These are phyloP conservation scores for Diloba caeruleocephala DNA, from an alignment of 2,888 invertebrate species.

Conservation along the genomic window DNA sequence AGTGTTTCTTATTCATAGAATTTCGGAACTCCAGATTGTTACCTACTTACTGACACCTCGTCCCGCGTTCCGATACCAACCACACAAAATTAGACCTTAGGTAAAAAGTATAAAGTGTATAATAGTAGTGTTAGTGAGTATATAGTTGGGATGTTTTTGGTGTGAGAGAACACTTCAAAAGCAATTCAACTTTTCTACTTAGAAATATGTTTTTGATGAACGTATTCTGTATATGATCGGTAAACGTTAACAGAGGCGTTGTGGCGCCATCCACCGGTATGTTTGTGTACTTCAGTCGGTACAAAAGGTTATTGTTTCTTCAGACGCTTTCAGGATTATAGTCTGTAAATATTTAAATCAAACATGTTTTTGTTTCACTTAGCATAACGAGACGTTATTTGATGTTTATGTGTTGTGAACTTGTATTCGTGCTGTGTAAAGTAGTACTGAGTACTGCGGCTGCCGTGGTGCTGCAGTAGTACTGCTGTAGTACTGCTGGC, in stretches of 20 bases:
- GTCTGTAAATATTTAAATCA: conserved; percentile 7
- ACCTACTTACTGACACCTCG: conserved; percentile 43
- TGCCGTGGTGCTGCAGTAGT: too few species aligned
- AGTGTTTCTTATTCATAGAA: conserved; percentile 68
- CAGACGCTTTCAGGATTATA: neutral
- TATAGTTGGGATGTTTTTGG: conserved; percentile 30
- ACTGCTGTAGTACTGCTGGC: too few species aligned
- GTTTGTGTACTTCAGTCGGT: neutral
- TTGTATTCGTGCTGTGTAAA: too few species aligned
- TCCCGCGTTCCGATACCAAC: neutral
- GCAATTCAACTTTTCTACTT: conserved; percentile 67
- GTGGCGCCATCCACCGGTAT: conserved; percentile 3
- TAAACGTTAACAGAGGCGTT: conserved; percentile 43
- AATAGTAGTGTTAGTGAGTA: conserved; percentile 8
- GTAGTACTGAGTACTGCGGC: too few species aligned
- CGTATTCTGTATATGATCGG: conserved; percentile 53
- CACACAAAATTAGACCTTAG: conserved; percentile 22
- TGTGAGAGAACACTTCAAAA: conserved; percentile 52
- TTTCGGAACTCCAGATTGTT: conserved; percentile 56
- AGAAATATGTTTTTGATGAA: conserved; percentile 62
- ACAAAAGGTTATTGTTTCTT: conserved; percentile 2
- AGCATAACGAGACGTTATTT: neutral
- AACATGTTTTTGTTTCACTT: conserved; percentile 1
- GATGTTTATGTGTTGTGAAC: too few species aligned
- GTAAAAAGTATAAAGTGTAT: conserved; percentile 2